Evolutionary conservation across 2,113 vertebrate genomes (phyloP).

Genomic region (Atherinomorus stipes): DNA sequence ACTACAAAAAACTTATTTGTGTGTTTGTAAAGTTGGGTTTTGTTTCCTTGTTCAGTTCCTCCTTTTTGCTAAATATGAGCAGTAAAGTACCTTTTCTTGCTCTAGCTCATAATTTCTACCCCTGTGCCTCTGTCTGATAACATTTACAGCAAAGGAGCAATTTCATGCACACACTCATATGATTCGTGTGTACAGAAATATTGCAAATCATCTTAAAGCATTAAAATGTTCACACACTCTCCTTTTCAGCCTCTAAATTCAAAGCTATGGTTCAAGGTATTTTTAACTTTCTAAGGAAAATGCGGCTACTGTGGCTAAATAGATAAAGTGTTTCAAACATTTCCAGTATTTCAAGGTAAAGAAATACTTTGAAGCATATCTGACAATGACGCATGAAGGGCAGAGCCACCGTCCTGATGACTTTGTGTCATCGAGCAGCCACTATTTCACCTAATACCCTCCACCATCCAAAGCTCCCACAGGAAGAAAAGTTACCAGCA

Average conservation of each 20-base stretch:
- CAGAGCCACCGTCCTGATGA: neutral
- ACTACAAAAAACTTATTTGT: too few relatives aligned
- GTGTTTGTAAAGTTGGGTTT: constrained; percentile 9
- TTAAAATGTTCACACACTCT: constrained; percentile 25
- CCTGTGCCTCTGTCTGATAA: constrained; percentile 43
- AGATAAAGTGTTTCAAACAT: constrained; percentile 4
- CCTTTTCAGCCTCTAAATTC: constrained; percentile 9
- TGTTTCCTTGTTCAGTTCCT: constrained; percentile 16
- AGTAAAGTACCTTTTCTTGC: neutral
- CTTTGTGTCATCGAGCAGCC: neutral
- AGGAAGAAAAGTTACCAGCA: neutral
- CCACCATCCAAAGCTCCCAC: neutral
- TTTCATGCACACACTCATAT: constrained; percentile 2
- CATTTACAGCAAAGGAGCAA: constrained; percentile 26
- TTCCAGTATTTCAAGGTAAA: constrained; percentile 2
- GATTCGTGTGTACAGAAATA: constrained; percentile 12
- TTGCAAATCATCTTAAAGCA: constrained; percentile 56
- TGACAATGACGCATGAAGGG: constrained; percentile 3
- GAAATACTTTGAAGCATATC: constrained; percentile 2
- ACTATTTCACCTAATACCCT: neutral
- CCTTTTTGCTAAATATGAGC: constrained; percentile 3
- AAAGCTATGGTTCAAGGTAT: constrained; percentile 2
- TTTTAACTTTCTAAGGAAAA: constrained; percentile 9
- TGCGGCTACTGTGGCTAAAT: neutral
- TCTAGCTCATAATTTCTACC: constrained; percentile 18